These are phyloP conservation scores for Telmatherina bonti DNA, from an alignment of 2,797 vertebrate genomes.

Conservation along the genomic window DNA sequence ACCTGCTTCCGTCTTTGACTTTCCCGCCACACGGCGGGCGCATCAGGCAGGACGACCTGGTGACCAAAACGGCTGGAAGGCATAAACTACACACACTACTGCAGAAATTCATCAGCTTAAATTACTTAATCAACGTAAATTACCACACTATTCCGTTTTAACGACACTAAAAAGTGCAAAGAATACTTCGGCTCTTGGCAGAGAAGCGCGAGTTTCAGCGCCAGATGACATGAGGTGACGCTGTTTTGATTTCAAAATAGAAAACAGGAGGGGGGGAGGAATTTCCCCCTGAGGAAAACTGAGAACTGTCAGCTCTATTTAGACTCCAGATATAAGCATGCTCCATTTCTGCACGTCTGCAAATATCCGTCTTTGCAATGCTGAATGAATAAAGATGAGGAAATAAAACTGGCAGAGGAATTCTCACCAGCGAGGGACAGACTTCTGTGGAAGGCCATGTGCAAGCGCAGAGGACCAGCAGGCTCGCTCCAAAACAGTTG, in stretches of 20 bases:
- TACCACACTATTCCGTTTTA: neutral
- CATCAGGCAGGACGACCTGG: neutral
- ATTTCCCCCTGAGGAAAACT: conserved; percentile 29
- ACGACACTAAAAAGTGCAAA: neutral
- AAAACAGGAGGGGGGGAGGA: conserved; percentile 22
- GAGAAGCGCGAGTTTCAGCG: neutral
- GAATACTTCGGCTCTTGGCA: neutral
- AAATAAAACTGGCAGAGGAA: conserved; percentile 3
- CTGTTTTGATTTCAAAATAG: conserved; percentile 15
- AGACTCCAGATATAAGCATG: conserved; percentile 19
- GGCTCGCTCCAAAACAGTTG: neutral
- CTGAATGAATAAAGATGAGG: conserved; percentile 12
- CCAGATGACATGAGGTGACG: conserved; percentile 1
- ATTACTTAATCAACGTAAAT: too few relatives aligned
- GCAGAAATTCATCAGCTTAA: neutral
- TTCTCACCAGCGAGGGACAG: conserved; percentile 16
- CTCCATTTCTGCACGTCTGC: neutral
- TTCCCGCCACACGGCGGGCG: too few relatives aligned
- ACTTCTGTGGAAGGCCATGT: neutral
- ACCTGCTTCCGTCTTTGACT: too few relatives aligned
- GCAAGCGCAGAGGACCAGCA: neutral
- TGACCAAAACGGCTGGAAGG: neutral
- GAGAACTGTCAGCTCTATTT: conserved; percentile 32
- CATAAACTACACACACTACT: neutral
- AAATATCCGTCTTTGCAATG: neutral